Conservation (phyloP, 2,797 vertebrate genomes). For the Mareca strepera region DNA sequence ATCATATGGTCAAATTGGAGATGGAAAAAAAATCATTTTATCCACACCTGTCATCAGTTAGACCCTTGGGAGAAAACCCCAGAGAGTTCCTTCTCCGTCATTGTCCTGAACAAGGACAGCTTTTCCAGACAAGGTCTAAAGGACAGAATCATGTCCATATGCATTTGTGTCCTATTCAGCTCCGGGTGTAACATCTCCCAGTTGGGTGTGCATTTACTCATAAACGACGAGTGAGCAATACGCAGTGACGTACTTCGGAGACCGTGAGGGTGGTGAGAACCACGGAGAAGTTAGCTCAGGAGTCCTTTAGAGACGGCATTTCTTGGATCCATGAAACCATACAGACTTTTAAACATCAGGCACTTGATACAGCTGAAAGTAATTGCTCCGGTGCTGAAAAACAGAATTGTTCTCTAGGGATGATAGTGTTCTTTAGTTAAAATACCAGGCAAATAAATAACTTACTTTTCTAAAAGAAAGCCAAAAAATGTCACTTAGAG, state of each 20-base stretch:
- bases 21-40: not conserved
- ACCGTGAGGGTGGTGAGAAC: not conserved
- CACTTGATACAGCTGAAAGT: conserved; percentile 52
- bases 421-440: conserved; percentile 64
- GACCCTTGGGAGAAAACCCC: not conserved
- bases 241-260: not conserved
- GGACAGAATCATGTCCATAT: not conserved
- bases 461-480: conserved; percentile 63
- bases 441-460: conserved; percentile 72
- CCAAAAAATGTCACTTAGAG: conserved; percentile 65
- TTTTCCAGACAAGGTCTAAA: not conserved
- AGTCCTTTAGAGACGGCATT: not conserved
- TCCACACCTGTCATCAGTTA: not conserved
- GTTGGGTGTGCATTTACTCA: not conserved
- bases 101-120: not conserved
- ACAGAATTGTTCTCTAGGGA: conserved; percentile 59
- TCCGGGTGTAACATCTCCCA: not conserved
- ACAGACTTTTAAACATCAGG: conserved; percentile 21
- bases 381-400: conserved; percentile 50
- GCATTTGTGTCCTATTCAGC: not conserved
- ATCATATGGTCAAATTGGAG: not conserved
- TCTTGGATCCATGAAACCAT: conserved; percentile 8
- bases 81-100: not conserved
- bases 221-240: not conserved
- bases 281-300: not conserved